Base-by-base conservation (phyloP, 92 coral and sea anemone species). In the Meandrina meandrites region DNA sequence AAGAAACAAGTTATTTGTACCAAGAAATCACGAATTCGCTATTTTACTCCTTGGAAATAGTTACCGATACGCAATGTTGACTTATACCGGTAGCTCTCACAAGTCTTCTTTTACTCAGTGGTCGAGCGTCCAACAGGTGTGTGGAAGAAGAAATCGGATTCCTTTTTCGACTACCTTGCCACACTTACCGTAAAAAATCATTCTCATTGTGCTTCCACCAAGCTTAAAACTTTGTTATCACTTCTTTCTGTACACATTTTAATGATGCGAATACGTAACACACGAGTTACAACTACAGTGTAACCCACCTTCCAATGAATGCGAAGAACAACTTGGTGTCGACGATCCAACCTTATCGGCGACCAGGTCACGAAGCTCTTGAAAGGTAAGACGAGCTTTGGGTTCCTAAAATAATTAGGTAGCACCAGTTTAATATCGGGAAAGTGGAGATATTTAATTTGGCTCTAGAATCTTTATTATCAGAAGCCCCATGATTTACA, bases 291-390 rank as follows among this genome's bases (percentile, higher is more conserved):
- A 40, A 35, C 22, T 13, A 45, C 34, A 4, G 13, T 45, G 9
- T 48, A 16, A 5, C 47, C 48, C 79, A 89, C 92, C 92, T 82
- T 92, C 95, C 78, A 90, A 71, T 40, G 92, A 87, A 53, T 83
- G 86, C 14, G 93, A 83, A 8, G 95, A 92, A 51, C 86, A 91
- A 67, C 95, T 92, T 18, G 92, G 93, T 19, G 93, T 92, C 2
- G 95, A 92, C 4, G 84, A 86, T 13, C 83, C 84, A 40, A 13
- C 30, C 69, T 76, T 68, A 31, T 64, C 58, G 12, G 79, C 72
- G 40, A 86, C 66, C 42, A 70, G 85, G 50, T 48, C 62, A 2
- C 89, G 89, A 45, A 92, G 89, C 15, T 92, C 86, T 9, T 78
- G 79, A 80, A 90, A 92, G 50, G 93, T 87, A 1, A 93, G 95